Base-by-base conservation (phyloP, 1,140 invertebrate genomes). In the Nasonia vitripennis region DNA sequence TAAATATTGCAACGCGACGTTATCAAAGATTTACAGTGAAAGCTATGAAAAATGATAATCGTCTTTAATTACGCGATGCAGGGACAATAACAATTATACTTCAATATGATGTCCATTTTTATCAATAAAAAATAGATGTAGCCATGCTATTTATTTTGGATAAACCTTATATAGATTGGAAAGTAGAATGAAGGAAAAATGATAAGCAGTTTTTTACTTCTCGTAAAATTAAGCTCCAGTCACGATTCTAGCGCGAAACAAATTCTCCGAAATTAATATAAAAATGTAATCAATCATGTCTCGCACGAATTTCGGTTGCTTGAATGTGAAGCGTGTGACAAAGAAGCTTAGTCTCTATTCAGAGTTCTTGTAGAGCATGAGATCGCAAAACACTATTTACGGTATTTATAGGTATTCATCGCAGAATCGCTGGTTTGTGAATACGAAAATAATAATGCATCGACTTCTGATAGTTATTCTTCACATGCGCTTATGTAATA, bases 241-340 rank as follows among this genome's bases (percentile, higher is more conserved):
- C 45, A 78, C 17, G 45, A 23, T 78, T 51, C 23, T 23, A 48
- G 27, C 51, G 5, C 10, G 23, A 27, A 48, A 51, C 75, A 34
- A 78, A 78, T 37, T 74, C 73, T 41, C 14, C 27, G 12, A 17
- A 31, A 74, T 17, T 74, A 37, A 74, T 34, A 37, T 23, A 77
- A 77, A 48, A 77, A 77, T n/a, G 74, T 48, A n/a, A 77, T 77
- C 41, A 41, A 77, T 77, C 74, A 77, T 48, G 4, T 45, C 10
- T 34, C 34, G 23, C 23, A 1, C 48, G 48, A 3, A 51, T 51
- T 27, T 1, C 11, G 6, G 68, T 27, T 71, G 23, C 11, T 71
- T 20, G 68, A 27, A 71, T 23, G 17, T 27, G 27, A 27, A 27
- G 23, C 2, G 68, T 14, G 14, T 27, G 23, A 12, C 9, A 71